Evolutionary conservation across 2,797 vertebrate genomes (phyloP).

Genomic region (Aplochiton taeniatus): DNA sequence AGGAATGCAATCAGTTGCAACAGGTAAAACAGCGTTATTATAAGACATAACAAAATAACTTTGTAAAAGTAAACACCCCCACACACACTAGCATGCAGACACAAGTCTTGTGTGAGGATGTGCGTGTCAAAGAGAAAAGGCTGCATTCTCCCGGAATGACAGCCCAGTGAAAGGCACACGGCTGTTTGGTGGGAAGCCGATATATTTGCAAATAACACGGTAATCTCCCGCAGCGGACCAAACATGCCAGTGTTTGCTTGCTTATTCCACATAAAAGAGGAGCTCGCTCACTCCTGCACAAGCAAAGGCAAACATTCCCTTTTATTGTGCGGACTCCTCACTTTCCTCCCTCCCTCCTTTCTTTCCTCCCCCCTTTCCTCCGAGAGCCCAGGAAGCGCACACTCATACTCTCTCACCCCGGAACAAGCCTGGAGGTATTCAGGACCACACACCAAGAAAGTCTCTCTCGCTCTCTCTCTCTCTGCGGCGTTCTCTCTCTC

Average conservation of each 20-base stretch:
- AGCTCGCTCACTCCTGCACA: conserved; percentile 58
- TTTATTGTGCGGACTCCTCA: conserved; percentile 65
- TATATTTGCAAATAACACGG: conserved; percentile 62
- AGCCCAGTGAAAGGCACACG: conserved; percentile 33
- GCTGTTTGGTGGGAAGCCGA: conserved; percentile 51
- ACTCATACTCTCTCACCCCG: conserved; percentile 63
- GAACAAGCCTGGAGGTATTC: conserved; percentile 75
- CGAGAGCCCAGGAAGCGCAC: conserved; percentile 63
- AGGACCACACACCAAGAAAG: conserved; percentile 82
- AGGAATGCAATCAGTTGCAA: too few species aligned
- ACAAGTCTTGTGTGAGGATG: conserved; percentile 12
- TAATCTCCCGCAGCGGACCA: conserved; percentile 54
- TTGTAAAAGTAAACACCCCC: not conserved
- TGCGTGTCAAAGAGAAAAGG: conserved; percentile 29
- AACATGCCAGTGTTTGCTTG: conserved; percentile 68
- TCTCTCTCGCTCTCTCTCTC: conserved; percentile 22
- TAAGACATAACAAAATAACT: too few species aligned
- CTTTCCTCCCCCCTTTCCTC: conserved; percentile 23
- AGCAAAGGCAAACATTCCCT: conserved; percentile 71
- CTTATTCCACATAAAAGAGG: conserved; percentile 69
- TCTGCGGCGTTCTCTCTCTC: not conserved
- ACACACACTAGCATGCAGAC: conserved; percentile 6
- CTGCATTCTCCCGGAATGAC: conserved; percentile 34
- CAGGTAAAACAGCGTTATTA: too few species aligned
- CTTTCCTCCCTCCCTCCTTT: conserved; percentile 54